Conservation (phyloP, 2,797 vertebrate species). For the Lerista edwardsae region DNA sequence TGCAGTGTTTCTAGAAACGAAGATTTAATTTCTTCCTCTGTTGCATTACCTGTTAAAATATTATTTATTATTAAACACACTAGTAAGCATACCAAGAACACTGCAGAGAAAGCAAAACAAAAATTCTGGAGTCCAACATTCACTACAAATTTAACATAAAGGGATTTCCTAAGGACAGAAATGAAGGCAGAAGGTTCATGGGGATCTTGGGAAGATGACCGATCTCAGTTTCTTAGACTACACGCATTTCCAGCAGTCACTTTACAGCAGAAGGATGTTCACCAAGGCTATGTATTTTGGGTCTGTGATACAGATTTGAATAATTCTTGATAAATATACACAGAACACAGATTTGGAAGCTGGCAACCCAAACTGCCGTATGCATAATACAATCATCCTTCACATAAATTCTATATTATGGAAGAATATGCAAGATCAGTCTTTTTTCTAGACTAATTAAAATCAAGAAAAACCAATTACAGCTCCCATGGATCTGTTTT, state of each 20-base stretch:
- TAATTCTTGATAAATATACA: not conserved
- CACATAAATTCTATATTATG: not conserved
- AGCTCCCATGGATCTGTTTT: not conserved
- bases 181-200: not conserved
- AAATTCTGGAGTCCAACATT: not conserved
- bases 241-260: not conserved
- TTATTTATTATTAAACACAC: conserved; percentile 35
- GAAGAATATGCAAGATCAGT: not conserved
- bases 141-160: not conserved
- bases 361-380: not conserved
- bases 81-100: conserved; percentile 9
- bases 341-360: not conserved
- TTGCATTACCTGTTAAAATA: conserved; percentile 72
- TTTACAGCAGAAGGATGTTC: not conserved
- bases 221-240: not conserved
- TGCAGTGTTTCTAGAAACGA: conserved; percentile 78
- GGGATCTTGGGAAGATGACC: not conserved
- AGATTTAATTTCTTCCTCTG: conserved; percentile 77
- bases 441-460: not conserved
- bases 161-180: not conserved
- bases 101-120: not conserved
- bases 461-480: not conserved
- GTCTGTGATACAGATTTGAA: not conserved
- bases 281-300: not conserved
- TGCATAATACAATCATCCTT: not conserved